phyloP scores from a whole-genome alignment of 2,888 invertebrate species.

The Dryocosmus kuriphilus region DNA sequence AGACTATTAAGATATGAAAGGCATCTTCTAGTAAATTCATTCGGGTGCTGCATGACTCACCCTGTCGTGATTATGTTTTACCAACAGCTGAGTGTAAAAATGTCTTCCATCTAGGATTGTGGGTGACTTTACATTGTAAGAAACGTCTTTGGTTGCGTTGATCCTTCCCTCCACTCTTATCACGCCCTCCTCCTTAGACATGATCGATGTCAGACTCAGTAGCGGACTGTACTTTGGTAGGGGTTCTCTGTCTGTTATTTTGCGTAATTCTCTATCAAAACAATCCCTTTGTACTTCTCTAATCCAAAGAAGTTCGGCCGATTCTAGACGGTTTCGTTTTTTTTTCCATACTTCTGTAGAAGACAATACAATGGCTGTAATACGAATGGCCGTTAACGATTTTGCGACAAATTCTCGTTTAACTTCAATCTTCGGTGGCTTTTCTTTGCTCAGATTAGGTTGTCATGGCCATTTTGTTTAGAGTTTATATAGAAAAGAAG shows the following conservation, averaged over 20 bases:
- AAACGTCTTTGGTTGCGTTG: too few relatives aligned
- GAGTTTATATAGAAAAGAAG: neutral
- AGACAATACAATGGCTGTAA: neutral
- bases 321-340: neutral
- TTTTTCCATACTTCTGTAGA: neutral
- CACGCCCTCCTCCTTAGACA: neutral
- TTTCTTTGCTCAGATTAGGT: neutral
- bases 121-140: conserved; percentile 1
- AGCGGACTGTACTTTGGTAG: too few relatives aligned
- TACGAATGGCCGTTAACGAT: too few relatives aligned
- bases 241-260: too few relatives aligned
- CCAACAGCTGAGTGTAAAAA: conserved; percentile 25
- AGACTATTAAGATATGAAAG: too few relatives aligned
- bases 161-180: neutral
- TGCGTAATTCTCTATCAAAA: neutral
- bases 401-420: neutral
- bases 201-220: neutral
- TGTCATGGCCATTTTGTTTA: neutral
- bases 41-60: conserved; percentile 37
- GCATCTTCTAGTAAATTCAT: too few relatives aligned
- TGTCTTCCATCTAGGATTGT: conserved; percentile 50
- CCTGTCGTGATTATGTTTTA: conserved; percentile 42
- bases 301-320: too few relatives aligned
- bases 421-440: neutral
- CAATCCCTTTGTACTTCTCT: neutral